Evolutionary conservation across 1,140 invertebrate genomes (phyloP), one percentile per base, ranked within the genome.

Genomic region (Phenacoccus solenopsis): DNA sequence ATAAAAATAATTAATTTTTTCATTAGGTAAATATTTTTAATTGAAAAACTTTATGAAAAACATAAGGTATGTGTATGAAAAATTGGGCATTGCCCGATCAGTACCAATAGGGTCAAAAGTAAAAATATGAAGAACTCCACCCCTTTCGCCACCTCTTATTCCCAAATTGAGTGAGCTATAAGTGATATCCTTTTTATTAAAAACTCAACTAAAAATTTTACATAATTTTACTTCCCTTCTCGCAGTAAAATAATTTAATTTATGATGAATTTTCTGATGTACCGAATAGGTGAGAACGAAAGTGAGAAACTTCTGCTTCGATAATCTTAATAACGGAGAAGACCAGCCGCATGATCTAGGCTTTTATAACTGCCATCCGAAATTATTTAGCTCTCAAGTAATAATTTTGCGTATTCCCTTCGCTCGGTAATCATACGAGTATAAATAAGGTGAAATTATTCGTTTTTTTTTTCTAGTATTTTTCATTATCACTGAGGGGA

Each of bases 261-360:
- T 24, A 81, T 25, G 81, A 84, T 73, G 88, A 87, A 75, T 73
- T 89, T 1, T 73, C 61, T 69, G 70, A 71, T 72, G 16, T 74
- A n/a, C n/a, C n/a, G n/a, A n/a, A n/a, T n/a, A 83, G 82, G 75
- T 83, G 72, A 76, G 74, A 69, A 85, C 83, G 71, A 77, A 79
- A 2, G 75, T 76, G 9, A 81, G 82, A 1, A 82, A 84, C 69
- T 78, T 91, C 68, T 94, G 92, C 79, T 80, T 94, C 56, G 91
- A 95, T 80, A 89, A 87, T 75, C 79, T 94, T 70, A 88, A 90
- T 75, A 81, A 86, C 57, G 83, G 86, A 74, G 89, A 89, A 74
- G 84, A 88, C 69, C 82, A 84, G 68, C 81, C 86, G 1, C 87
- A 88, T 76, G 79, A 85, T 73, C 77, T 91, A 69, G 90, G 90